Evolutionary conservation across 2,797 vertebrate species (phyloP).

Genomic region (Oryzias dopingdopingensis): DNA sequence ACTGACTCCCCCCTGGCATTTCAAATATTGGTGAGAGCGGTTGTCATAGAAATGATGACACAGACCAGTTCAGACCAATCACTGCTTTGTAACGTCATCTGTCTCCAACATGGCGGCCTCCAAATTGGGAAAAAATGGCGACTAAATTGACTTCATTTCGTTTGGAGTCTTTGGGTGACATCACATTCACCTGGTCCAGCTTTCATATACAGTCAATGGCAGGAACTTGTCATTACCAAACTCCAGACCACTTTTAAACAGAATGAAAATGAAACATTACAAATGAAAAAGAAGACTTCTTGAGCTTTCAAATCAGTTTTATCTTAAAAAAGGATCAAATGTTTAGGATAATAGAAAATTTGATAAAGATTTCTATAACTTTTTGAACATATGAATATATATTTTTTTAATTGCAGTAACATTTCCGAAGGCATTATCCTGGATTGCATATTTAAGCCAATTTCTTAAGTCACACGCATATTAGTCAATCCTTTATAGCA

Average conservation of each 20-base stretch:
- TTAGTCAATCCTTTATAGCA: conserved; percentile 7
- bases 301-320: conserved; percentile 55
- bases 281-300: no score
- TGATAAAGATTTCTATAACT: conserved; percentile 78
- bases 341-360: conserved; percentile 81
- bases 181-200: no score
- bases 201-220: no score
- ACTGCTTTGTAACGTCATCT: no score
- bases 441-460: conserved; percentile 58
- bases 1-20: no score
- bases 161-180: no score
- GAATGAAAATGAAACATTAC: conserved; percentile 51
- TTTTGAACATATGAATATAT: conserved; percentile 75
- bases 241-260: conserved; percentile 51
- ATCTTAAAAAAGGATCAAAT: conserved; percentile 81
- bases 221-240: conserved; percentile 62
- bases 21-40: no score
- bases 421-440: conserved; percentile 55
- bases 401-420: conserved; percentile 65
- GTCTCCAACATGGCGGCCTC: no score
- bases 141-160: no score
- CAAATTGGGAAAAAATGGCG: no score
- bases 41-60: no score
- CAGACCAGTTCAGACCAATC: no score
- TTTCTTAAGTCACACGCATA: conserved; percentile 7